Conservation (phyloP, 1,140 invertebrate species). For the Drosophila pandora region DNA sequence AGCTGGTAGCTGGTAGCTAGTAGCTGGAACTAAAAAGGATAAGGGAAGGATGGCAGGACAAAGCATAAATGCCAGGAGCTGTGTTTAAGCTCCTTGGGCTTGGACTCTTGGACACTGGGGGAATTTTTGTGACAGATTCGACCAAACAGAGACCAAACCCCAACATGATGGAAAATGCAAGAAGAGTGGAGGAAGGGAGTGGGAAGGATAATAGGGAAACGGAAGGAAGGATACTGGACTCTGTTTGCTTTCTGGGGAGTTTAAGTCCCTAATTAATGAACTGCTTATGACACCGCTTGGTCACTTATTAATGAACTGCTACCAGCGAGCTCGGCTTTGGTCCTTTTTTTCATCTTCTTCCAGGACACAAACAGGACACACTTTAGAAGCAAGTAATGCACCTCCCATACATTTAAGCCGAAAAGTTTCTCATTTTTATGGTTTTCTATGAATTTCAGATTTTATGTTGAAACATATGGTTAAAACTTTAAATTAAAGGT, state of each 20-base stretch:
- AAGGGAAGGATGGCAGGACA: neutral
- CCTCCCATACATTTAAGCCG: neutral
- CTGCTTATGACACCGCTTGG: slow-evolving; percentile 37
- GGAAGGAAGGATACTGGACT: slow-evolving; percentile 2
- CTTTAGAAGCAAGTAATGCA: neutral
- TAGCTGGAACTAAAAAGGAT: slow-evolving; percentile 1
- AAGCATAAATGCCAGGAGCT: slow-evolving; percentile 33
- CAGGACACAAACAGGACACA: neutral
- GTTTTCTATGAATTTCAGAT: neutral
- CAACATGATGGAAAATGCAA: slow-evolving; percentile 9
- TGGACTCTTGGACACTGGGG: neutral
- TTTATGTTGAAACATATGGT: neutral
- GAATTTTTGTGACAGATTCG: slow-evolving; percentile 21
- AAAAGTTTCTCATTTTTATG: neutral
- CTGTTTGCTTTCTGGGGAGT: slow-evolving; percentile 16
- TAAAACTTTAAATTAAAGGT: no score
- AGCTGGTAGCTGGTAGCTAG: neutral
- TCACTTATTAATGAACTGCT: slow-evolving; percentile 31
- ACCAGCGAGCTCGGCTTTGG: neutral
- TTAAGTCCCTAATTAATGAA: slow-evolving; percentile 39
- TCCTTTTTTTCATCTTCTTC: neutral
- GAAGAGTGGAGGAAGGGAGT: neutral
- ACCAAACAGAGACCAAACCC: neutral
- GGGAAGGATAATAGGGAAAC: neutral
- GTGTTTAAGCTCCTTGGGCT: slow-evolving; percentile 30